These are phyloP conservation scores for Diadromus collaris DNA, from an alignment of 2,888 invertebrate species.

Conservation along the genomic window DNA sequence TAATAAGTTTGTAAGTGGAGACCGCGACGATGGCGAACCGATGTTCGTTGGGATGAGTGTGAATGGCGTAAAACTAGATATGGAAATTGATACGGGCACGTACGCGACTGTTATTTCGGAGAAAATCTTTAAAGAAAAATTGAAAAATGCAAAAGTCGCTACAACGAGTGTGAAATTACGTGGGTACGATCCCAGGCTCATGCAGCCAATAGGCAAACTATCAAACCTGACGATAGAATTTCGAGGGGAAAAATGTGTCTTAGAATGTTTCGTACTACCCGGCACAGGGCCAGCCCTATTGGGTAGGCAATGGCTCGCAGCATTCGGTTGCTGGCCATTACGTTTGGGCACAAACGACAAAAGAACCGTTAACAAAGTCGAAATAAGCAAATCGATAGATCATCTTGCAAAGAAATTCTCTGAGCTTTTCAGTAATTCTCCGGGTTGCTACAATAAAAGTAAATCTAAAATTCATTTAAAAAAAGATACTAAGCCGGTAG, in stretches of 20 bases:
- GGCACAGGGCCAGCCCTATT: constrained; percentile 8
- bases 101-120: constrained; percentile 51
- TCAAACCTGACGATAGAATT: constrained; percentile 12
- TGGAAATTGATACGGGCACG: constrained; percentile 62
- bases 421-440: constrained; percentile 35
- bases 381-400: too few species aligned
- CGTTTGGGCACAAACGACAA: too few species aligned
- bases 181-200: constrained; percentile 40
- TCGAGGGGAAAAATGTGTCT: neutral
- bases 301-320: constrained; percentile 19
- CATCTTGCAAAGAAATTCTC: too few species aligned
- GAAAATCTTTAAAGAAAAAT: constrained; percentile 31
- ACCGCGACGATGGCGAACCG: constrained; percentile 31
- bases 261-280: neutral
- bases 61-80: constrained; percentile 13
- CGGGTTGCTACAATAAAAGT: constrained; percentile 55
- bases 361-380: too few species aligned
- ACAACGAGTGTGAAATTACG: constrained; percentile 24
- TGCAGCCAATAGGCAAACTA: constrained; percentile 34
- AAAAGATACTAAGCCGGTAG: constrained; percentile 54
- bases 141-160: constrained; percentile 29
- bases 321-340: constrained; percentile 24
- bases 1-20: constrained; percentile 4
- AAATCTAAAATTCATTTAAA: constrained; percentile 57
- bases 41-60: constrained; percentile 39